phyloP scores from a whole-genome alignment of 2,797 vertebrate species.

The Periparus ater region DNA sequence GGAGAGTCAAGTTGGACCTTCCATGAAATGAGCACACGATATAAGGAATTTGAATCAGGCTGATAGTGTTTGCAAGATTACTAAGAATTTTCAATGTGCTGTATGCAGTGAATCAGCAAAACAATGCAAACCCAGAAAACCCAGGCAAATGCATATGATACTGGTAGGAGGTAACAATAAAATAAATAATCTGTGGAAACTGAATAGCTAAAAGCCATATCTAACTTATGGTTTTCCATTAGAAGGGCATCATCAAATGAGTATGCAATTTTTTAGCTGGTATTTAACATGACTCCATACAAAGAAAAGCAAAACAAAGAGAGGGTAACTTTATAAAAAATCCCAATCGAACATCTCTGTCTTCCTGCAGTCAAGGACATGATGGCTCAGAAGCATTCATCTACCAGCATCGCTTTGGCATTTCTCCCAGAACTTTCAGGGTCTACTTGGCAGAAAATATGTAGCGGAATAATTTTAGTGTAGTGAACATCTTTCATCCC shows the following conservation, averaged over 20 bases:
- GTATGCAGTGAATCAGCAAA: not conserved
- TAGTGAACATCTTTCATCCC: not conserved
- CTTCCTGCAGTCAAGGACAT: conserved; percentile 26
- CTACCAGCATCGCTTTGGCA: conserved; percentile 24
- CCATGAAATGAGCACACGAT: not conserved
- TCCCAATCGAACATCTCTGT: not conserved
- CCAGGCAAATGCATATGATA: not conserved
- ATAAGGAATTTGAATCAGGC: not conserved
- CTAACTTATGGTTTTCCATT: not conserved
- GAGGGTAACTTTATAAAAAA: not conserved
- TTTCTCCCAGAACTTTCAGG: conserved; percentile 53
- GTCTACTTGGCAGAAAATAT: conserved; percentile 28
- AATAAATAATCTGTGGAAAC: not conserved
- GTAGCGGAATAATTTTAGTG: conserved; percentile 22
- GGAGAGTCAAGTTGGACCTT: not conserved
- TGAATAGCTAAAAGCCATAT: not conserved
- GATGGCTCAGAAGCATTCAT: conserved; percentile 3
- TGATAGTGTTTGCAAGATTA: not conserved
- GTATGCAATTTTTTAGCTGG: not conserved
- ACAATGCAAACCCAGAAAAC: not conserved
- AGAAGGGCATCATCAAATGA: not conserved
- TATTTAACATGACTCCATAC: not conserved
- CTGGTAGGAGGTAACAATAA: not conserved
- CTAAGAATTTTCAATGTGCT: not conserved
- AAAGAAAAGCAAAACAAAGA: not conserved